Conservation (phyloP, 2,888 invertebrate genomes). For the Drosophila anomalata region DNA sequence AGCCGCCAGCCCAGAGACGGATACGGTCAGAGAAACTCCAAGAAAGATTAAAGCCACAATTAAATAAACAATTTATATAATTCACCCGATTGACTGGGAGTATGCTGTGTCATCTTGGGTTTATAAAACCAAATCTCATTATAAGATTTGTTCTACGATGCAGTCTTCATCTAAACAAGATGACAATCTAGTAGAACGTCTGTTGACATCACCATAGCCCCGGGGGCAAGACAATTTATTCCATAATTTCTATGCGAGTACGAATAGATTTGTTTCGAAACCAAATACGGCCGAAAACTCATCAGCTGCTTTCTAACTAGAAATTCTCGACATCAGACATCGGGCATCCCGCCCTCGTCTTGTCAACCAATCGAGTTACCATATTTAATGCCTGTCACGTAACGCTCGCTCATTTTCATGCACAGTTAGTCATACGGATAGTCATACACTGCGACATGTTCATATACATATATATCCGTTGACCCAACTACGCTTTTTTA, state of each 20-base stretch:
- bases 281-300: constrained; percentile 70
- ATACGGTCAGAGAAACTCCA: constrained; percentile 8
- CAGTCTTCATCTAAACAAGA: not conserved
- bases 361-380: constrained; percentile 12
- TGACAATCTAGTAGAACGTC: constrained; percentile 15
- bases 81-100: not conserved
- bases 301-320: constrained; percentile 69
- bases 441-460: constrained; percentile 1
- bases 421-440: constrained; percentile 69
- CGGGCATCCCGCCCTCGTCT: constrained; percentile 10
- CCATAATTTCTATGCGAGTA: constrained; percentile 35
- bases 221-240: constrained; percentile 37
- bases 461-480: constrained; percentile 19
- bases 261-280: constrained; percentile 27
- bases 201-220: constrained; percentile 38
- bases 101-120: not conserved
- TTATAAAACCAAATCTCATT: not conserved
- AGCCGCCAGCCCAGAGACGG: not conserved
- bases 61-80: not conserved
- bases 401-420: constrained; percentile 65
- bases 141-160: not conserved
- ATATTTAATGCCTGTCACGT: constrained; percentile 69
- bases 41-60: not conserved
- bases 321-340: constrained; percentile 2
- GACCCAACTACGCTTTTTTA: constrained; percentile 26